These are phyloP conservation scores for Diceros bicornis DNA, from an alignment of 2,797 vertebrate genomes.

Conservation along the genomic window DNA sequence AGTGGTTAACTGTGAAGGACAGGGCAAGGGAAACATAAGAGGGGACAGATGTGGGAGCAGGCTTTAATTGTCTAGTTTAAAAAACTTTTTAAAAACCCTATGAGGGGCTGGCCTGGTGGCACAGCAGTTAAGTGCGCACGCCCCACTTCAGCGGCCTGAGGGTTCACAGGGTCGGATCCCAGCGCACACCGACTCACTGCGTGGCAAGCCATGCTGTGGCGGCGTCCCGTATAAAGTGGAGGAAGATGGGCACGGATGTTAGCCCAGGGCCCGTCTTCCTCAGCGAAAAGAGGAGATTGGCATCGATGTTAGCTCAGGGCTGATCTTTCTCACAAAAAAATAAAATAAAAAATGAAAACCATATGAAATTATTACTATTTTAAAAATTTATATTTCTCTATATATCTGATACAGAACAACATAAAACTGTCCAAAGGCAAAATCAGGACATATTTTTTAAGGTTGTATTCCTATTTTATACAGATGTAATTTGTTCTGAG, in stretches of 20 bases:
- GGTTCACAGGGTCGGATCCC: too few species aligned
- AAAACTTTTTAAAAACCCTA: not conserved
- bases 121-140: too few species aligned
- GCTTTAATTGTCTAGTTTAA: not conserved
- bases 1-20: not conserved
- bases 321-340: too few species aligned
- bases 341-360: not conserved
- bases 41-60: not conserved
- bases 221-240: too few species aligned
- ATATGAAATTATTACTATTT: not conserved
- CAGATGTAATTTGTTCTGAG: not conserved
- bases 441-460: not conserved
- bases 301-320: too few species aligned
- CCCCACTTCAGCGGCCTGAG: too few species aligned
- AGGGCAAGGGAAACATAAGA: not conserved
- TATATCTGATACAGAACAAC: not conserved
- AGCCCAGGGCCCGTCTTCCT: too few species aligned
- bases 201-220: too few species aligned
- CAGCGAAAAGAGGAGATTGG: too few species aligned
- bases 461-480: not conserved
- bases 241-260: too few species aligned
- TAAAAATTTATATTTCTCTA: not conserved
- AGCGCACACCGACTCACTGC: too few species aligned
- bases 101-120: too few species aligned
- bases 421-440: not conserved